A percentile compares a stretch with the other conserved stretches of the same genome.
These are phyloP conservation scores for Phrynocephalus vlangalii DNA, from an alignment of 2,797 vertebrate species.

Conservation along the genomic window DNA sequence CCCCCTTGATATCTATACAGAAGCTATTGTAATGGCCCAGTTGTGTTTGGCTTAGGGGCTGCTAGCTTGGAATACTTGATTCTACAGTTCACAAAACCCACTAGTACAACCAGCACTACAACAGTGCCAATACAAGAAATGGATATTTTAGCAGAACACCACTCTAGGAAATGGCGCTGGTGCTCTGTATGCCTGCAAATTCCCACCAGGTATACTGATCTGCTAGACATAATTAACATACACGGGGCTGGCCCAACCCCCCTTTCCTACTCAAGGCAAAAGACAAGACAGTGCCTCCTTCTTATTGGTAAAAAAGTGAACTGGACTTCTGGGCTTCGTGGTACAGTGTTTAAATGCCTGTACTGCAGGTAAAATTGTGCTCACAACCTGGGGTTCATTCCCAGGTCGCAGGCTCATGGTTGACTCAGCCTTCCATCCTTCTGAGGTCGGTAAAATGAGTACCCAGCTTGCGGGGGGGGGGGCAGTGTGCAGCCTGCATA, in stretches of 20 bases:
- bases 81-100: not conserved
- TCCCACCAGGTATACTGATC: not conserved
- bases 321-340: not conserved
- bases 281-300: not conserved
- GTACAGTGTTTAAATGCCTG: too few species aligned
- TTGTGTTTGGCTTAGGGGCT: not conserved
- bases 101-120: not conserved
- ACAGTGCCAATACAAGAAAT: not conserved
- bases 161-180: not conserved
- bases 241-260: not conserved
- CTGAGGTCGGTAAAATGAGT: too few species aligned
- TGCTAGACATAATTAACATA: not conserved
- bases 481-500: too few species aligned
- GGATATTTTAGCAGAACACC: not conserved
- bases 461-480: too few species aligned
- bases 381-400: too few species aligned
- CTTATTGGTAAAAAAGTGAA: not conserved
- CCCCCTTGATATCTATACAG: not conserved
- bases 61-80: not conserved
- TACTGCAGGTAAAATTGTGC: too few species aligned
- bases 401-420: too few species aligned
- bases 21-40: not conserved
- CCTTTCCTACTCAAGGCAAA: not conserved
- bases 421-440: too few species aligned
- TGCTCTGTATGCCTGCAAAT: not conserved